Percentiles rank a stretch among this genome's conserved stretches.
Conservation (phyloP, 2,888 invertebrate genomes). For the Cosmorhoe ocellata region DNA sequence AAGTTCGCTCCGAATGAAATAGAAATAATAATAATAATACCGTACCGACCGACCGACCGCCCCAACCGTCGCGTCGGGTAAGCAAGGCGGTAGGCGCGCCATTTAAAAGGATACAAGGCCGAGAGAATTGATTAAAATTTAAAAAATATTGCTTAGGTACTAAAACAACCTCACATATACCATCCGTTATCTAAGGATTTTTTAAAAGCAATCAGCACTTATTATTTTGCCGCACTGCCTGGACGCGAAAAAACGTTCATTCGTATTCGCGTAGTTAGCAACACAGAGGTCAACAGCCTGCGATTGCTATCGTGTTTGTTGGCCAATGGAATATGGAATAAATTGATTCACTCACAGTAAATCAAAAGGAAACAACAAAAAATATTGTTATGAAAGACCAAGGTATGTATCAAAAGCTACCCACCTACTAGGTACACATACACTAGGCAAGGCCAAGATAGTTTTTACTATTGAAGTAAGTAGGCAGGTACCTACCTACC, state of each 20-base stretch:
- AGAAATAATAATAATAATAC: constrained; percentile 59
- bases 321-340: constrained; percentile 54
- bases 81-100: constrained; percentile 68
- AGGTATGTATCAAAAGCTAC: too few relatives aligned
- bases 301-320: constrained; percentile 66
- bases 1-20: constrained; percentile 81
- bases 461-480: too few relatives aligned
- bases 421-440: too few relatives aligned
- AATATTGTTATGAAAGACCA: too few relatives aligned
- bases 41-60: constrained; percentile 22
- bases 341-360: constrained; percentile 30
- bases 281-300: constrained; percentile 74
- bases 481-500: constrained; percentile 13
- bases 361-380: too few relatives aligned
- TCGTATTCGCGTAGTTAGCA: constrained; percentile 55
- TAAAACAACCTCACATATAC: too few relatives aligned
- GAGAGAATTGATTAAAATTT: constrained; percentile 54
- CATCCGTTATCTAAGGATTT: too few relatives aligned
- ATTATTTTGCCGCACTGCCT: too few relatives aligned
- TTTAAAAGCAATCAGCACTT: too few relatives aligned
- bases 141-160: constrained; percentile 39
- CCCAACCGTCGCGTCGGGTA: constrained; percentile 36
- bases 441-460: too few relatives aligned
- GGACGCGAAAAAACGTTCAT: constrained; percentile 33
- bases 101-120: constrained; percentile 81